Base-by-base conservation (phyloP, 1,140 invertebrate species). In the Mesaphorura yosii region DNA sequence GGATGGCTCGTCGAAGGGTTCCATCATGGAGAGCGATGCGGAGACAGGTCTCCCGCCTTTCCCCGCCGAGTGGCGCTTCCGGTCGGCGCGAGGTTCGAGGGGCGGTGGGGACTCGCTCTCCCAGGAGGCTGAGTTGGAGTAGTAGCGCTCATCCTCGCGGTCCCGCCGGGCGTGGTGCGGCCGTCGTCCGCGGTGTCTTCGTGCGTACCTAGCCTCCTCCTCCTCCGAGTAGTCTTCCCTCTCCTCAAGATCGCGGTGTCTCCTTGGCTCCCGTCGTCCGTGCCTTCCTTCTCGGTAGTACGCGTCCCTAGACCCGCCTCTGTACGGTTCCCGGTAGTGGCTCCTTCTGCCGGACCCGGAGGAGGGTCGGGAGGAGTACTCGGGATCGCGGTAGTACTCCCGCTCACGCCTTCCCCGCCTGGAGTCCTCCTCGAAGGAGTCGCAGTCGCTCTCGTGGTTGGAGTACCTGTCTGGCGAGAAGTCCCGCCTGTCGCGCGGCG, bases 401-500 rank as follows among this genome's bases (percentile, higher is more conserved):
- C 54, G 53, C 27, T 55, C 53, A 17, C 51, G n/a, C 3, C 23
- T 17, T 46, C 44, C 5, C 50, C 28, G 17, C 53, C 44, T 15
- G 38, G 39, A 5, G 12, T 63, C 55, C 17, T 59, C 61, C 6
- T 59, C 55, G 27, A 50, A 44, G 5, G 55, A 59, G 22, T 57
- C 54, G 38, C 59, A 57, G 44, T 62, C 60, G 48, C 57, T 59
- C 29, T 62, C 60, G 29, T 62, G 56, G 37, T 62, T 59, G 7
- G 57, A 59, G 42, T 55, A 58, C 39, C 51, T 27, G 6, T 62
- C 60, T 23, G 57, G 58, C 15, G 58, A 59, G 25, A 39, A 10
- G 15, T 31, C 25, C 25, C 53, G 17, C 12, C 22, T 48, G 5
- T 25, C 25, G 15, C 10, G 28, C 28, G 19, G 14, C 37, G 7